Evolutionary conservation across 1,140 invertebrate genomes (phyloP), one percentile per base, ranked within the genome.

Genomic region (Drosophila sucinea): DNA sequence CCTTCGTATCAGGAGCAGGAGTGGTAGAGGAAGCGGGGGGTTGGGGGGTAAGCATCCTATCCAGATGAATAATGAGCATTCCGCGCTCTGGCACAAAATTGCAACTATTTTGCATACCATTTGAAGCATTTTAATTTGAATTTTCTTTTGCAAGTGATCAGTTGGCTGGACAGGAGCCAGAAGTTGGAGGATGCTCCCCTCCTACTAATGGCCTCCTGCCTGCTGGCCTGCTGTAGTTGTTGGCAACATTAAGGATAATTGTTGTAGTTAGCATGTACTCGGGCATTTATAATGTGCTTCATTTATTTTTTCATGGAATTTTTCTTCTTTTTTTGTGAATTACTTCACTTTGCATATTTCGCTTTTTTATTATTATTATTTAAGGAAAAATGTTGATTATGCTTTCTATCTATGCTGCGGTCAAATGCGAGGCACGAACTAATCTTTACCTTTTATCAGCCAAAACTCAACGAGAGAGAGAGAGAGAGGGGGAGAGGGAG

Each of bases 191-290:
- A 10, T 25, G 33, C 10, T 54, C 32, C 65, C 44, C n/a, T 17
- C 17, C 17, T 17, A 17, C 72, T 83, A 89, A 86, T 86, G 83
- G 81, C 81, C 17, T 17, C 17, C 17, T 17, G 30, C 67, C 41
- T 17, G 35, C 23, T 62, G 60, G 30, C 67, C 41, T 17, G 35
- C 23, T 62, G 60, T 75, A 86, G 78, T 85, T 72, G 74, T 64
- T 85, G 78, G 83, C 84, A 89, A 86, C 83, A 86, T 86, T 86
- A 86, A 83, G 84, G 76, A 86, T 86, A 86, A 86, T 86, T 86
- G 83, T 86, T 87, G 83, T 86, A 86, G 83, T 86, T 86, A 86
- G 83, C 82, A 85, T 85, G 82, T 86, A 86, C 79, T 86, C 81
- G 80, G 81, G 83, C 84, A 86, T 86, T 86, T 86, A 83, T 89